Evolutionary conservation across 2,888 invertebrate species (phyloP).

Genomic region (Cryptus armator): DNA sequence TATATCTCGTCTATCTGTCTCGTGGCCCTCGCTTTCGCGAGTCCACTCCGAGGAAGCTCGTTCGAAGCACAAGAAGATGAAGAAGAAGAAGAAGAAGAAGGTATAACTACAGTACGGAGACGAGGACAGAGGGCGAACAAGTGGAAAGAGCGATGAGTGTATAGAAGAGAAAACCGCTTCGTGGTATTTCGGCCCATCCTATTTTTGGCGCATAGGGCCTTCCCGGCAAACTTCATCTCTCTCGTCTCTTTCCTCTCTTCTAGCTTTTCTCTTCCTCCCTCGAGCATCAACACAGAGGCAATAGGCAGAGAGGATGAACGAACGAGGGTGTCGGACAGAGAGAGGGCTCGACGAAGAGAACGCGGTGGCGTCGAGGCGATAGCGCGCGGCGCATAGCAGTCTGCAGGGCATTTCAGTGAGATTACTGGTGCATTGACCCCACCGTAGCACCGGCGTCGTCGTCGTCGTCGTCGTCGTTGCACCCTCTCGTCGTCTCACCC

Average conservation of each 20-base stretch:
- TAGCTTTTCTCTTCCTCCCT: constrained; percentile 57
- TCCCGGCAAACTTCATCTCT: constrained; percentile 69
- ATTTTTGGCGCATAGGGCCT: constrained; percentile 72
- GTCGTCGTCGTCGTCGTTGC: constrained; percentile 59
- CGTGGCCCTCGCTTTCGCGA: constrained; percentile 3
- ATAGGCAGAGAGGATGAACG: constrained; percentile 28
- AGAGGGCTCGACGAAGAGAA: constrained; percentile 20
- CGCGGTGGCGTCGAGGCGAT: constrained; percentile 71
- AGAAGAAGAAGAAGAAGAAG: constrained; percentile 23
- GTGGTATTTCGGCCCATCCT: constrained; percentile 69
- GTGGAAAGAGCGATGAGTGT: constrained; percentile 61
- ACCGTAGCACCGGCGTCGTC: constrained; percentile 65
- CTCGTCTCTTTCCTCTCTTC: constrained; percentile 34
- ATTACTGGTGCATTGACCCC: constrained; percentile 82
- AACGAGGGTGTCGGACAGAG: constrained; percentile 26
- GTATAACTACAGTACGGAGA: constrained; percentile 47
- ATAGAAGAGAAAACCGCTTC: constrained; percentile 66
- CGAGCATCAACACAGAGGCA: constrained; percentile 58
- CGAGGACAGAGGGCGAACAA: constrained; percentile 39
- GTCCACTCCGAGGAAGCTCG: constrained; percentile 6
- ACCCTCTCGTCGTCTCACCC: constrained; percentile 57
- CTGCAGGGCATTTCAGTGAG: constrained; percentile 81
- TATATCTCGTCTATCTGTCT: constrained; percentile 32
- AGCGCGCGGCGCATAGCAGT: constrained; percentile 73
- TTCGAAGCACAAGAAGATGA: constrained; percentile 24